Conservation (phyloP, 2,888 invertebrate genomes). For the Exephanes ischioxanthus region DNA sequence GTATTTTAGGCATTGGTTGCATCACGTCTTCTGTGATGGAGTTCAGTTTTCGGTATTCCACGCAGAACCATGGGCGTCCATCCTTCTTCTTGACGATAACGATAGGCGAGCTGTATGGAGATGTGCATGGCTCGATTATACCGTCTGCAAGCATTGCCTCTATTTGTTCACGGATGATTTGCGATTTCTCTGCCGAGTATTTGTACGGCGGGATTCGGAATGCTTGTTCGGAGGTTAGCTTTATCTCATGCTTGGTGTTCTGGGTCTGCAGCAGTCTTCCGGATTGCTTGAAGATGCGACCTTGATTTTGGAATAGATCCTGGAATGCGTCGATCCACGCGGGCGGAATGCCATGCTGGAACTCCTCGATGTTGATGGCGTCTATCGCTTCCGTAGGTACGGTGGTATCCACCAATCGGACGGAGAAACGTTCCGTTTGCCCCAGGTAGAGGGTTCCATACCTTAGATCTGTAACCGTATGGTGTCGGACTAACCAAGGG, state of each 20-base stretch:
- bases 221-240: not conserved
- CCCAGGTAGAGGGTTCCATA: slow-evolving; percentile 21
- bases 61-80: not conserved
- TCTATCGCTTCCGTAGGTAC: not conserved
- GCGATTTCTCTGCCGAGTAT: not conserved
- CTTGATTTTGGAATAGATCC: not conserved
- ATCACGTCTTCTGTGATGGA: not conserved
- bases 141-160: not conserved
- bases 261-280: not conserved
- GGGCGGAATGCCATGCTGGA: too few relatives aligned
- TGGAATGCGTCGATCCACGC: not conserved
- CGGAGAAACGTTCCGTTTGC: not conserved
- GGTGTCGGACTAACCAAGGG: not conserved
- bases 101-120: not conserved
- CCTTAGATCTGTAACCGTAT: not conserved
- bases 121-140: slow-evolving; percentile 3
- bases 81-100: not conserved
- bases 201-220: not conserved
- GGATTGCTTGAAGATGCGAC: not conserved
- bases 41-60: not conserved
- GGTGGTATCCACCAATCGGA: not conserved
- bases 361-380: not conserved
- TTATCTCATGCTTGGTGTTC: not conserved
- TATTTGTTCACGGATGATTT: not conserved
- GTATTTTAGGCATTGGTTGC: not conserved